phyloP scores from a whole-genome alignment of 2,797 vertebrate species.

The Cygnus olor region DNA sequence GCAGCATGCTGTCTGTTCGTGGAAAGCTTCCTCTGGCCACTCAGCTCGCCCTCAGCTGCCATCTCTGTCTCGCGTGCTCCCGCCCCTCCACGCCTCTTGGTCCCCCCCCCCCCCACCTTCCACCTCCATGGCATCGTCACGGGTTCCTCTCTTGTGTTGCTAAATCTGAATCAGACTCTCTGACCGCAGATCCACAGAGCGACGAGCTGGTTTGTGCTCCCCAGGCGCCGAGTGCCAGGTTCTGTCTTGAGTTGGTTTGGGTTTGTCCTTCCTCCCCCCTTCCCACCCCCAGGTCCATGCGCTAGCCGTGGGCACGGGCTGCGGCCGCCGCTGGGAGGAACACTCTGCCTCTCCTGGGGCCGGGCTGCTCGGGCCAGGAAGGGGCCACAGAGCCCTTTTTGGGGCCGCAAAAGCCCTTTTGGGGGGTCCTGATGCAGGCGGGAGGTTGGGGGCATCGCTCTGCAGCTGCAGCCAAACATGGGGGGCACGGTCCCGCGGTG shows the following conservation, averaged over 20 bases:
- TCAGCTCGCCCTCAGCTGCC: conserved; percentile 85
- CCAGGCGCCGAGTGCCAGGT: conserved; percentile 65
- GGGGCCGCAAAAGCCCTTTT: conserved; percentile 23
- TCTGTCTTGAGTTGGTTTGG: conserved; percentile 67
- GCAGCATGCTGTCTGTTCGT: conserved; percentile 80
- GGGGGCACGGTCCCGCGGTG: conserved; percentile 12
- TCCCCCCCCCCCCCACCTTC: conserved; percentile 66
- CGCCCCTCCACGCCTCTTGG: neutral
- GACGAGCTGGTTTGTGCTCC: conserved; percentile 72
- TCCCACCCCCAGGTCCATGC: conserved; percentile 54
- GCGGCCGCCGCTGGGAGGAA: conserved; percentile 74
- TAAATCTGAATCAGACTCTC: conserved; percentile 70
- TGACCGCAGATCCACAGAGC: conserved; percentile 67
- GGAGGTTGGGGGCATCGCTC: conserved; percentile 13
- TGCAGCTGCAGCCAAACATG: neutral
- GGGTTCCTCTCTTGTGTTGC: conserved; percentile 89
- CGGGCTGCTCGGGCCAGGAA: conserved; percentile 28
- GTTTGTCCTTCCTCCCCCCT: conserved; percentile 43
- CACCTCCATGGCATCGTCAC: conserved; percentile 87
- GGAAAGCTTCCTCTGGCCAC: conserved; percentile 74
- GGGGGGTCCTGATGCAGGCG: neutral
- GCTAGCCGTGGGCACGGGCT: conserved; percentile 60
- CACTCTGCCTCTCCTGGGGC: conserved; percentile 54
- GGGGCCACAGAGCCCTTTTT: conserved; percentile 26
- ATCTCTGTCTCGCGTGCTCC: conserved; percentile 75